phyloP scores from a whole-genome alignment of 2,113 vertebrate species.

The Lynx canadensis region DNA sequence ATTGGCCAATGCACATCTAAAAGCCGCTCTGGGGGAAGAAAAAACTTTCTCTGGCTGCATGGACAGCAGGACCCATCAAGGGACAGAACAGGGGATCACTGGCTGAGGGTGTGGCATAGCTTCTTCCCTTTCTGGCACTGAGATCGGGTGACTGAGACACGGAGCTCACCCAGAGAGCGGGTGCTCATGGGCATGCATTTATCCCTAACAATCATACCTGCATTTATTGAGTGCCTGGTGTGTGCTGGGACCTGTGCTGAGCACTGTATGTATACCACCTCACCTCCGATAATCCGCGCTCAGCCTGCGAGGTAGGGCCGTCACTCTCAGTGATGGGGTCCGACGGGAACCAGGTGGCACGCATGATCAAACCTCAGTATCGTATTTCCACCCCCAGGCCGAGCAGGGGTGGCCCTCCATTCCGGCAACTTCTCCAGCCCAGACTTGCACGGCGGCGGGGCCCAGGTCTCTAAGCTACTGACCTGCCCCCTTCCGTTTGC shows the following conservation, averaged over 20 bases:
- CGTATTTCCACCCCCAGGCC: neutral
- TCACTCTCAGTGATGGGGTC: neutral
- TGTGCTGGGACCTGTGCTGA: neutral
- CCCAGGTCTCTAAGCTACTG: neutral
- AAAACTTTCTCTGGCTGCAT: neutral
- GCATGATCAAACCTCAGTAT: neutral
- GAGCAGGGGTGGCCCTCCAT: neutral
- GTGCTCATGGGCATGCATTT: neutral
- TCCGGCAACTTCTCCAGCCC: neutral
- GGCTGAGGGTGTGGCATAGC: neutral
- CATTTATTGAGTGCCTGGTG: neutral
- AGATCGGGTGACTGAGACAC: neutral
- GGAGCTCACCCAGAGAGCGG: neutral
- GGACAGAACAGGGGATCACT: neutral
- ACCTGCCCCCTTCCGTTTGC: rapidly evolving
- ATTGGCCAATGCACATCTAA: constrained; percentile 10
- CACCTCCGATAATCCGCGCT: neutral
- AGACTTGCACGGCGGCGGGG: no score
- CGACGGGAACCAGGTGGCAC: neutral
- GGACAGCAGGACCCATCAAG: neutral
- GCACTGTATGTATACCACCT: rapidly evolving
- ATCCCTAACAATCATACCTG: neutral
- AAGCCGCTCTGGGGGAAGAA: neutral
- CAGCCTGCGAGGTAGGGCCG: neutral
- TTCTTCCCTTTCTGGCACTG: neutral